Percentiles rank a stretch among this genome's conserved stretches.
Conservation (phyloP, 2,797 vertebrate species). For the Heliangelus exortis region DNA sequence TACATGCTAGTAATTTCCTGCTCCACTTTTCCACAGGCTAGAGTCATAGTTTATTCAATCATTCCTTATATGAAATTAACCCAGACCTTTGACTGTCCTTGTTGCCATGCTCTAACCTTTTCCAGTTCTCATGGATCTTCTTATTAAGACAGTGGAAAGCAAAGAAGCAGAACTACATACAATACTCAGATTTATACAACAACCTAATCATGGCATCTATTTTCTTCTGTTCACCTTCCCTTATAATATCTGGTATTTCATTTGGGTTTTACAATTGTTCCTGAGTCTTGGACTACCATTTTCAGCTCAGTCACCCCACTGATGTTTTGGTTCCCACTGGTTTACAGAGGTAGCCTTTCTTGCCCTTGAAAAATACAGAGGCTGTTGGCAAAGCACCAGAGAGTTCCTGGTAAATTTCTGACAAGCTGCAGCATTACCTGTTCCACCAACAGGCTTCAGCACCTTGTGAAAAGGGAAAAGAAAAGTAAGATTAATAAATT, state of each 20-base stretch:
- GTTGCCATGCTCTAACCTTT: not conserved
- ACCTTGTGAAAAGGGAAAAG: not conserved
- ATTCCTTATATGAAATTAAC: not conserved
- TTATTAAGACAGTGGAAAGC: not conserved
- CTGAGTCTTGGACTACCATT: not conserved
- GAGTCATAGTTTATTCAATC: not conserved
- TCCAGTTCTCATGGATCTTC: not conserved
- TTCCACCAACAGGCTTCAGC: not conserved
- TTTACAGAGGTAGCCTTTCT: slow-evolving; percentile 6
- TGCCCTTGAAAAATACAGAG: not conserved
- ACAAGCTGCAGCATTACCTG: not conserved
- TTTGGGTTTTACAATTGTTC: not conserved
- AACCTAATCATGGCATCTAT: not conserved
- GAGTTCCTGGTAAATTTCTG: not conserved
- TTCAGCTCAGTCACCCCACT: not conserved
- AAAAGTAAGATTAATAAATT: slow-evolving; percentile 20
- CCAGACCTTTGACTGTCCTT: not conserved
- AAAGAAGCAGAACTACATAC: not conserved
- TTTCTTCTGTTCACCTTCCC: not conserved
- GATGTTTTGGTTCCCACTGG: not conserved
- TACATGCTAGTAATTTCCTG: not conserved
- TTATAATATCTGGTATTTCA: not conserved
- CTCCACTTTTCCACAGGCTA: not conserved
- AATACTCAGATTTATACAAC: not conserved
- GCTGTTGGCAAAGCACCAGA: not conserved